Conservation (phyloP, 2,113 vertebrate species). For the Crypturellus undulatus region DNA sequence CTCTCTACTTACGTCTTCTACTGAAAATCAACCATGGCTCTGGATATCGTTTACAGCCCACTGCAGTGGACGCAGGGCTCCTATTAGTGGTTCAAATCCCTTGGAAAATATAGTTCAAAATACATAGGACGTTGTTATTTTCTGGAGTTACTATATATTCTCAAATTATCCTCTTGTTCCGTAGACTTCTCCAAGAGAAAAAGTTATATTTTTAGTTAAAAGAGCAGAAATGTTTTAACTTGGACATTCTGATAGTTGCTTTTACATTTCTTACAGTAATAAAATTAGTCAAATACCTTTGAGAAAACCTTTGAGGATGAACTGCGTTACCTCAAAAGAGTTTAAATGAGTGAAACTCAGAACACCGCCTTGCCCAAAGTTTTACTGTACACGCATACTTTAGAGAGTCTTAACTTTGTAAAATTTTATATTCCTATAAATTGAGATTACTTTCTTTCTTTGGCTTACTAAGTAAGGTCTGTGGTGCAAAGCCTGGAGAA, state of each 20-base stretch:
- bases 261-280: not conserved
- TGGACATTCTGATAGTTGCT: not conserved
- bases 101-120: slow-evolving; percentile 50
- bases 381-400: not conserved
- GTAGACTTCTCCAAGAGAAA: not conserved
- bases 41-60: slow-evolving; percentile 5
- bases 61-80: not conserved
- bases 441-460: not conserved
- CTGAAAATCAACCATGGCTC: not conserved
- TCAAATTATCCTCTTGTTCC: slow-evolving; percentile 35
- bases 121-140: slow-evolving; percentile 56
- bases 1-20: not conserved
- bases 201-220: not conserved
- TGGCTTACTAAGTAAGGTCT: not conserved
- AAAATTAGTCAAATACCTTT: not conserved
- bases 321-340: not conserved
- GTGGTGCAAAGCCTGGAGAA: not conserved
- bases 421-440: slow-evolving; percentile 2
- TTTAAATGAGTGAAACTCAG: not conserved
- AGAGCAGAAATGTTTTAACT: not conserved
- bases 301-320: not conserved
- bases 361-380: not conserved
- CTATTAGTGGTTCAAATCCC: slow-evolving; percentile 32
- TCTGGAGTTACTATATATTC: slow-evolving; percentile 39
- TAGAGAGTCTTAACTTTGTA: not conserved